Evolutionary conservation across 2,113 vertebrate genomes (phyloP), one percentile per base, ranked within the genome.

Genomic region (Phaethon lepturus): DNA sequence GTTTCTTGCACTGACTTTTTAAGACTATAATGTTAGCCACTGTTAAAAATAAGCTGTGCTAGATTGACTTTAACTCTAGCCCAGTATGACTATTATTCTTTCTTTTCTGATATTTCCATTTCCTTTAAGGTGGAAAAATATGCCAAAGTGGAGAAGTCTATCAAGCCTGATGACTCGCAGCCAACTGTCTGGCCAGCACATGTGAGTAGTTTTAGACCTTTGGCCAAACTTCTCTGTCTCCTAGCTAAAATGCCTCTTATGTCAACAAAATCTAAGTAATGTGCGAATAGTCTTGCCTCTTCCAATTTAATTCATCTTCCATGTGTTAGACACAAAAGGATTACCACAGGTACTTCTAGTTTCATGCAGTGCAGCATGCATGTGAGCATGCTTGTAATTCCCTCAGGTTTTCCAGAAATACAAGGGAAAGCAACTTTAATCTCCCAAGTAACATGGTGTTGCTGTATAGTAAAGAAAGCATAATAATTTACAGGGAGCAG

Each of bases 161-260:
- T 99, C 93, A 99, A 99, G 96, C 93, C 99, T 95, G 99, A 99
- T 95, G 99, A 99, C 82, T 98, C 99, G 73, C 99, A 99, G 76
- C 98, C 99, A 38, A 99, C 98, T 71, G 99, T 99, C 93, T 99
- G 99, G 99, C 99, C 99, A 77, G 98, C 99, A 90, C 99, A 99
- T 90, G 99, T 99, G 97, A 98, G 98, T 98, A 95, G 64, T 79
- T 38, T 93, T 35, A 81, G 59, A 74, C 17, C 53, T 74, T 90
- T 95, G 25, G 35, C 81, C 82, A 95, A 60, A 78, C 24, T 97
- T 97, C 59, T 73, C 33, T 96, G 11, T 76, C 17, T 71, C 38
- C 4, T 82, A 73, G 68, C 87, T 89, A 87, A 90, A 86, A 76
- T 62, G 5, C 71, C 45, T 87, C 50, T 60, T 86, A 44, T 26